phyloP scores from a whole-genome alignment of 2,797 vertebrate species.

The Amblyraja radiata region DNA sequence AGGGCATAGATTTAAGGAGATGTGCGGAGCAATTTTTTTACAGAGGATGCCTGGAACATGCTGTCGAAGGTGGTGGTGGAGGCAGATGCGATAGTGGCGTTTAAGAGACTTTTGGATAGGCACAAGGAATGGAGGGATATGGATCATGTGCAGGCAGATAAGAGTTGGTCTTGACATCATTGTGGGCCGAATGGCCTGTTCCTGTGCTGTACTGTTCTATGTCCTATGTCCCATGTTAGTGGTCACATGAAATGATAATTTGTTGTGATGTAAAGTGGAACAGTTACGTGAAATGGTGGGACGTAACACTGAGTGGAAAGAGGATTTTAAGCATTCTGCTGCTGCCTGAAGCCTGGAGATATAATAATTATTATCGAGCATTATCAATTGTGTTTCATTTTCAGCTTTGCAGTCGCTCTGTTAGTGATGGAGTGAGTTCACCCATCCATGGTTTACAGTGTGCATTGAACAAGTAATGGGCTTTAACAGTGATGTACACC shows the following conservation, averaged over 20 bases:
- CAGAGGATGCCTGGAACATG: no score
- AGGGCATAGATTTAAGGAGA: no score
- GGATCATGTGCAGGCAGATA: no score
- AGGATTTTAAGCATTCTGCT: conserved; percentile 14
- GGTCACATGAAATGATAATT: background rate
- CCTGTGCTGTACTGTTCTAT: no score
- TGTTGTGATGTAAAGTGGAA: background rate
- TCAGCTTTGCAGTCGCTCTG: background rate
- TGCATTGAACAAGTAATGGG: background rate
- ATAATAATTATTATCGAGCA: background rate
- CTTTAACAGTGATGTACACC: background rate
- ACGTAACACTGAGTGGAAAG: background rate
- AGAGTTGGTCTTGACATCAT: no score
- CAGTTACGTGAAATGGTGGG: background rate
- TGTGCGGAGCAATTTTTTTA: no score
- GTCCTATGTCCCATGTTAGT: background rate
- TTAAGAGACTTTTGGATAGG: no score
- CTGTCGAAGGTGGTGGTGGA: no score
- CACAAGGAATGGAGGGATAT: no score
- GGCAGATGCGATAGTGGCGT: no score
- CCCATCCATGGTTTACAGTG: background rate
- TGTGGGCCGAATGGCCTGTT: no score
- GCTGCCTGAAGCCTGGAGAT: background rate
- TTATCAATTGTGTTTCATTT: background rate
- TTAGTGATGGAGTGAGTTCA: background rate